Evolutionary conservation across 2,888 invertebrate genomes (phyloP).

Genomic region (Embidobia sp.): DNA sequence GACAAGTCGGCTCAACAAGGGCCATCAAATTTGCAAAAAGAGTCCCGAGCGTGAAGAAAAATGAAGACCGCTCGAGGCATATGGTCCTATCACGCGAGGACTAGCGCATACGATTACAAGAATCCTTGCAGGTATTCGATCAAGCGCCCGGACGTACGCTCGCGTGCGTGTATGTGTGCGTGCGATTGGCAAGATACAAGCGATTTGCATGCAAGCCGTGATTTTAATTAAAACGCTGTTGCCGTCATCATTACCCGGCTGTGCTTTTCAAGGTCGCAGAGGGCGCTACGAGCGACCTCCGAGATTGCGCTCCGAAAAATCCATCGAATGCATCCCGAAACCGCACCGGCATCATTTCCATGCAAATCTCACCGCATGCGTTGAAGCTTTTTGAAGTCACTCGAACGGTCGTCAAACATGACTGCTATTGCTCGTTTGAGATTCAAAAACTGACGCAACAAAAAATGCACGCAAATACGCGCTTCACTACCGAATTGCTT

Average conservation of each 20-base stretch:
- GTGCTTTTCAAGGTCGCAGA: conserved; percentile 31
- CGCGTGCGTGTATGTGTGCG: not conserved
- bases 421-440: too few species aligned
- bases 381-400: too few species aligned
- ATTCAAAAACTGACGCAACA: too few species aligned
- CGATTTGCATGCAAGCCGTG: conserved; percentile 47
- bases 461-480: too few species aligned
- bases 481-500: too few species aligned
- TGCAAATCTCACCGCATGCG: conserved; percentile 41
- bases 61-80: conserved; percentile 25
- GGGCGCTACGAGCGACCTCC: conserved; percentile 15
- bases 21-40: conserved; percentile 22
- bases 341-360: conserved; percentile 41
- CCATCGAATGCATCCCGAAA: conserved; percentile 32
- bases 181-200: conserved; percentile 34
- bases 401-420: too few species aligned
- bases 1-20: conserved; percentile 9
- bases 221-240: conserved; percentile 38
- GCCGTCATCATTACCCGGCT: conserved; percentile 28
- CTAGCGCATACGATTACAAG: conserved; percentile 38
- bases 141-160: conserved; percentile 9
- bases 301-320: conserved; percentile 21
- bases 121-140: conserved; percentile 42
- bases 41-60: not conserved
- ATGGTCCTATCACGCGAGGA: conserved; percentile 46